Percentiles rank a stretch among this genome's conserved stretches.
Evolutionary conservation across 2,888 invertebrate genomes (phyloP).

Genomic region (Campoletis raptor): DNA sequence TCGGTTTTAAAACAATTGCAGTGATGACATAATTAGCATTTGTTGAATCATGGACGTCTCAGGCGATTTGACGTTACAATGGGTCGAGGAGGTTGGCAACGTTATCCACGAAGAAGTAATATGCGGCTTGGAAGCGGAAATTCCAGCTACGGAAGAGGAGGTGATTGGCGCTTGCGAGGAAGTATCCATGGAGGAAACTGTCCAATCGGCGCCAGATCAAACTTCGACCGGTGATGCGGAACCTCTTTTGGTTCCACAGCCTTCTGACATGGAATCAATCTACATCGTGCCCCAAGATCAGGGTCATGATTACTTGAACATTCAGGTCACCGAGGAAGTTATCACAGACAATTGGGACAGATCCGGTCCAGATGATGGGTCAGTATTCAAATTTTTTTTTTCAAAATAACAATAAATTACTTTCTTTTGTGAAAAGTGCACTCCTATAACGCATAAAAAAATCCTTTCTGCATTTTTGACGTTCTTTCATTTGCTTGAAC

Average conservation of each 20-base stretch:
- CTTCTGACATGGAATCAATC: conserved; percentile 84
- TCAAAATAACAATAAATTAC: neutral
- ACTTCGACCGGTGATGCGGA: conserved; percentile 76
- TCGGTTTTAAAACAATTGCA: conserved; percentile 76
- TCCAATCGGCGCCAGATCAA: conserved; percentile 75
- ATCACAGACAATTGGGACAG: conserved; percentile 93
- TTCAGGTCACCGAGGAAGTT: conserved; percentile 91
- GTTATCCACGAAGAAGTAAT: conserved; percentile 86
- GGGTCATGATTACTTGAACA: conserved; percentile 85
- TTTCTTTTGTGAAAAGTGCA: neutral
- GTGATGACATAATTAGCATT: conserved; percentile 76
- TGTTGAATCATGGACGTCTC: conserved; percentile 79
- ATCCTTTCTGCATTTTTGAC: conserved; percentile 6
- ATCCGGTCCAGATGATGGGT: conserved; percentile 91
- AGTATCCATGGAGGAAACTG: conserved; percentile 83
- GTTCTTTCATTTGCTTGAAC: too few relatives aligned
- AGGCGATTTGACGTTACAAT: conserved; percentile 82
- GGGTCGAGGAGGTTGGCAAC: conserved; percentile 83
- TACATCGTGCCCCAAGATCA: conserved; percentile 85
- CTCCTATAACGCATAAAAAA: conserved; percentile 16
- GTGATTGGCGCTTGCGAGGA: conserved; percentile 85
- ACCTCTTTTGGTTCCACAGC: conserved; percentile 82
- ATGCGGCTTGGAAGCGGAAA: conserved; percentile 86
- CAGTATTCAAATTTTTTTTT: conserved; percentile 69
- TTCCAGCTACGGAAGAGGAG: conserved; percentile 82